Percentiles rank a stretch among this genome's conserved stretches.
Evolutionary conservation across 2,888 invertebrate species (phyloP).

Genomic region (Silvanus unidentatus): DNA sequence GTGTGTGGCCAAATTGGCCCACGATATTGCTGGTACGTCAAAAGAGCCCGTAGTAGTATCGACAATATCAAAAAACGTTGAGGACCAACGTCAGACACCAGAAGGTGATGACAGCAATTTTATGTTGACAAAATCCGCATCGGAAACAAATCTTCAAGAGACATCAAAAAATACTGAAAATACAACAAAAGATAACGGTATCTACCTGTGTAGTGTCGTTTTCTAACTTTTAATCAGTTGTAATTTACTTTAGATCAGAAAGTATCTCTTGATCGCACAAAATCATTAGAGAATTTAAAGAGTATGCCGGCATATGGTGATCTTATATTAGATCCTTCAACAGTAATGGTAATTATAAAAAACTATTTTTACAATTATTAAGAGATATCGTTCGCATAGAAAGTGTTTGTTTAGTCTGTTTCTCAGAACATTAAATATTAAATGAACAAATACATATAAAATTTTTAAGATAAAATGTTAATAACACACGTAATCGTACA

Average conservation of each 20-base stretch:
- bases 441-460: too few relatives aligned
- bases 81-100: constrained; percentile 28
- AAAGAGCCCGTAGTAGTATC: constrained; percentile 3
- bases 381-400: too few relatives aligned
- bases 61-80: background rate
- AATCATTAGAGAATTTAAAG: constrained; percentile 39
- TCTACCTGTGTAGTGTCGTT: constrained; percentile 14
- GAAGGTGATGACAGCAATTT: constrained; percentile 32
- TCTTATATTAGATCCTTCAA: constrained; percentile 36
- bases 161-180: constrained; percentile 35
- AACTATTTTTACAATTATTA: background rate
- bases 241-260: constrained; percentile 16
- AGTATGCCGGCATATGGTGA: constrained; percentile 45
- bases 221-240: constrained; percentile 14
- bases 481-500: too few relatives aligned
- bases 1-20: constrained; percentile 14
- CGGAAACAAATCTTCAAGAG: constrained; percentile 37
- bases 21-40: constrained; percentile 9
- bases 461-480: too few relatives aligned
- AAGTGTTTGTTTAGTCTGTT: too few relatives aligned
- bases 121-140: constrained; percentile 32
- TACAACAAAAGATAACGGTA: constrained; percentile 22
- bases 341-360: constrained; percentile 26
- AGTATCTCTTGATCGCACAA: constrained; percentile 28
- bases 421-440: too few relatives aligned